Conservation (phyloP, 2,797 vertebrate species). For the Heterohyrax brucei region DNA sequence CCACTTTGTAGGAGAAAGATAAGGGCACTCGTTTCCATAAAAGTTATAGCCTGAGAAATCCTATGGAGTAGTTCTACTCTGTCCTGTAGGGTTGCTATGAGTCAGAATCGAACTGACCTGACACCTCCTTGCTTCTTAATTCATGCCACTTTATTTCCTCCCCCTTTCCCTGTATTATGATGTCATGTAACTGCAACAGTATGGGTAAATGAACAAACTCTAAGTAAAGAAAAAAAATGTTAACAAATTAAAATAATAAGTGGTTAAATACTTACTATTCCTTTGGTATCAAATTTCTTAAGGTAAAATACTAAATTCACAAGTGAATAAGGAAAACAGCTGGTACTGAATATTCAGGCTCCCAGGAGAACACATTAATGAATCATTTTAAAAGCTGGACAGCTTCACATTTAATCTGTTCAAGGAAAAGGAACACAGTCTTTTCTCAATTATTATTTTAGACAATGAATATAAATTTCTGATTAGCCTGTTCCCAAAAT, state of each 20-base stretch:
- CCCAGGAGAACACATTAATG: slow-evolving; percentile 79
- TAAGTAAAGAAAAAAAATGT: slow-evolving; percentile 42
- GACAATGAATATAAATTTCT: slow-evolving; percentile 80
- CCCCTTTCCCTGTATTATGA: slow-evolving; percentile 28
- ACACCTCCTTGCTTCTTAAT: not conserved
- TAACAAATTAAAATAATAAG: slow-evolving; percentile 73
- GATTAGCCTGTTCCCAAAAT: slow-evolving; percentile 77
- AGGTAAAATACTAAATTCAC: slow-evolving; percentile 77
- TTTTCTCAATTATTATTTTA: slow-evolving; percentile 79
- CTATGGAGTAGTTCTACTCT: not conserved
- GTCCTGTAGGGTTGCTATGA: not conserved
- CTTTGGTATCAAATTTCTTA: slow-evolving; percentile 70
- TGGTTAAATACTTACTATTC: slow-evolving; percentile 83
- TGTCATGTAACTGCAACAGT: not conserved
- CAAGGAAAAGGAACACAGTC: slow-evolving; percentile 79
- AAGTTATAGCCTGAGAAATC: not conserved
- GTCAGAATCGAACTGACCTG: not conserved
- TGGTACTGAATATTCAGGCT: slow-evolving; percentile 84
- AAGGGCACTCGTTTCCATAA: not conserved
- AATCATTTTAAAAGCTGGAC: slow-evolving; percentile 78
- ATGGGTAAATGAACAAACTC: slow-evolving; percentile 59
- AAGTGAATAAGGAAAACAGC: slow-evolving; percentile 81
- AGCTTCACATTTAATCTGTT: slow-evolving; percentile 73
- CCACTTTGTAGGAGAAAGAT: not conserved
- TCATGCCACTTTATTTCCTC: not conserved